Evolutionary conservation across 2,888 invertebrate species (phyloP).

Genomic region (Clanis bilineata): DNA sequence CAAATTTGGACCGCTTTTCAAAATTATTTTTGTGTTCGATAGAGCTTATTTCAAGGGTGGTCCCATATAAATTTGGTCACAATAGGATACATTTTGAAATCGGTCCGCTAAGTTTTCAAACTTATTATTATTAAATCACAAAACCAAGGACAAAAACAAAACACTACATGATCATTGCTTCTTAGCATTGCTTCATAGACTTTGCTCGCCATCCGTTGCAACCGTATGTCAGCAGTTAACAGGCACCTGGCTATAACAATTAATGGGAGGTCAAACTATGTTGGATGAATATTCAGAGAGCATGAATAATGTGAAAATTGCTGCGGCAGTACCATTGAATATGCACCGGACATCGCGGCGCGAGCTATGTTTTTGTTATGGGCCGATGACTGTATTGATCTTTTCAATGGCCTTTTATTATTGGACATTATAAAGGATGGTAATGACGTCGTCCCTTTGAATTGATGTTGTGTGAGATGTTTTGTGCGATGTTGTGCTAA

Average conservation of each 20-base stretch:
- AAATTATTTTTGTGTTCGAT: too few species aligned
- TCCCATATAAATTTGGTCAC: too few species aligned
- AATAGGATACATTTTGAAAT: too few species aligned
- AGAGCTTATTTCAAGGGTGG: too few species aligned
- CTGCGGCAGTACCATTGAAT: slow-evolving; percentile 59
- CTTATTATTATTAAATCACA: too few species aligned
- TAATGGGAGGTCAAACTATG: slow-evolving; percentile 70
- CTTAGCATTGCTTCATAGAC: neutral
- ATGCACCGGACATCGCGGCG: slow-evolving; percentile 57
- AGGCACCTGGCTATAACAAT: slow-evolving; percentile 67
- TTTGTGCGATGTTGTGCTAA: slow-evolving; percentile 8
- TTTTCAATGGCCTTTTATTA: slow-evolving; percentile 19
- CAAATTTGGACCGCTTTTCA: too few species aligned
- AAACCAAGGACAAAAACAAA: neutral
- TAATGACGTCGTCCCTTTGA: slow-evolving; percentile 14
- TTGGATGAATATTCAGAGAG: slow-evolving; percentile 72
- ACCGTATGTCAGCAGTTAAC: slow-evolving; percentile 46
- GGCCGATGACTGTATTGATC: slow-evolving; percentile 38
- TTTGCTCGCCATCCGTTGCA: neutral
- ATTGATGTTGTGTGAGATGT: slow-evolving; percentile 13
- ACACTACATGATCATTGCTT: neutral
- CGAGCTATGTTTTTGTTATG: slow-evolving; percentile 50
- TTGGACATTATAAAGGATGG: slow-evolving; percentile 17
- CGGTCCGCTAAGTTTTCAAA: too few species aligned
- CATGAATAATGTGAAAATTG: slow-evolving; percentile 72